Evolutionary conservation across 53 echinoderm and acorn worm genomes (phyloP).

Genomic region (Henricia sp.): DNA sequence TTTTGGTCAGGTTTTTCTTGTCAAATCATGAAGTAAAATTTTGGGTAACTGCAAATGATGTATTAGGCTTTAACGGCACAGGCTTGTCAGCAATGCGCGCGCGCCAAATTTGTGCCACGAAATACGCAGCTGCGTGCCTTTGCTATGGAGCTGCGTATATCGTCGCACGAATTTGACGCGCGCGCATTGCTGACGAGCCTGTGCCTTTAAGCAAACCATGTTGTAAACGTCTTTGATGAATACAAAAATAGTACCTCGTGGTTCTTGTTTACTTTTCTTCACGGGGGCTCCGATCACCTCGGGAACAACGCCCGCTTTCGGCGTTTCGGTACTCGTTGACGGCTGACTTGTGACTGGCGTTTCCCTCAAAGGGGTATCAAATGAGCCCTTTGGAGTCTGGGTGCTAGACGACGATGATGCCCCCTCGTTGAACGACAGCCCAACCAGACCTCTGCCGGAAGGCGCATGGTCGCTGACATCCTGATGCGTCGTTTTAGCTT

Average conservation of each 20-base stretch:
- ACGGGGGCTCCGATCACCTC: constrained; percentile 20
- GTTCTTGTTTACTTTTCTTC: constrained; percentile 49
- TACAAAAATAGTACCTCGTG: constrained; percentile 56
- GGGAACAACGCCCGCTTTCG: constrained; percentile 11
- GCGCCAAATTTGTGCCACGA: no score
- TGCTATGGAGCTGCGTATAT: no score
- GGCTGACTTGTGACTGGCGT: not conserved
- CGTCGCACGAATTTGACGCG: no score
- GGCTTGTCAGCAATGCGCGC: no score
- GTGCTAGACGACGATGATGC: constrained; percentile 47
- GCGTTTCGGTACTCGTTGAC: constrained; percentile 23
- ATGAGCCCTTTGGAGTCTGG: not conserved
- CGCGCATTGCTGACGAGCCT: no score
- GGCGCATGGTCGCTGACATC: constrained; percentile 6
- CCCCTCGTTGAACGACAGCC: not conserved
- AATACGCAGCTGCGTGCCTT: no score
- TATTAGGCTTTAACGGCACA: no score
- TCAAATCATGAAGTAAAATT: no score
- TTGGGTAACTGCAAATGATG: no score
- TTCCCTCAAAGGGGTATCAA: not conserved
- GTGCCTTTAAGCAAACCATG: no score
- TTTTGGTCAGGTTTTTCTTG: no score
- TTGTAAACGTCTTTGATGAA: no score
- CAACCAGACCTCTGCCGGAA: not conserved
- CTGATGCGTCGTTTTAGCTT: constrained; percentile 46